Base-by-base conservation (phyloP, 2,888 invertebrate genomes). In the Agrotis clavis region DNA sequence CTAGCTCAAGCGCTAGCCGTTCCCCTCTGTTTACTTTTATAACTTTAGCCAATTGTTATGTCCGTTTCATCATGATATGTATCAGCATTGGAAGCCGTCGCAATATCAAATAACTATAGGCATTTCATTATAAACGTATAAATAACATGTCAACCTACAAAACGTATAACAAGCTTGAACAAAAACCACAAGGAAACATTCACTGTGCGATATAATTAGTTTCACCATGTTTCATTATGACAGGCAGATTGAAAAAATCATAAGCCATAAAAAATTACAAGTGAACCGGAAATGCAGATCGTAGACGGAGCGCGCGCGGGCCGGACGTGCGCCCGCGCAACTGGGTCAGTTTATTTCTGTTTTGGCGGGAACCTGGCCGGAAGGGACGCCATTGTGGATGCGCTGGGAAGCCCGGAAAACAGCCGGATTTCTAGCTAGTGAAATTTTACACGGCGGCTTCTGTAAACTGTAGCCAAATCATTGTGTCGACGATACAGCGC, bases 311-410 rank as follows among this genome's bases (percentile, higher is more conserved):
- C 87, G 92, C 90, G 88, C 88, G 79, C 77, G 88, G 90, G 92
- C 94, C 95, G 95, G 95, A 92, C 90, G 91, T 94, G 94, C 92
- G 93, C 89, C 87, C 92, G 90, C 92, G 94, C 91, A 96, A 95
- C 93, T 96, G 90, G 96, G 96, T 95, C 96, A 95, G 93, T 92
- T 94, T 96, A 96, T 96, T 96, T 96, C 95, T 94, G 95, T 94
- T 96, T 95, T 95, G 96, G 95, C 96, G 96, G 95, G 96, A 96
- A 95, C 94, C 94, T 93, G 95, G 94, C 95, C 96, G 96, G 96
- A 96, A 95, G 92, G 91, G 93, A 88, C 94, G 94, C 95, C 95
- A 96, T 96, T 96, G 96, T 96, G 92, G 95, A 94, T 93, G 94
- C 90, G 92, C 91, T 87, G 94, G 95, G 95, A 93, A 94, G 92